Conservation (phyloP, 2,797 vertebrate species). For the Buphagus erythrorhynchus region DNA sequence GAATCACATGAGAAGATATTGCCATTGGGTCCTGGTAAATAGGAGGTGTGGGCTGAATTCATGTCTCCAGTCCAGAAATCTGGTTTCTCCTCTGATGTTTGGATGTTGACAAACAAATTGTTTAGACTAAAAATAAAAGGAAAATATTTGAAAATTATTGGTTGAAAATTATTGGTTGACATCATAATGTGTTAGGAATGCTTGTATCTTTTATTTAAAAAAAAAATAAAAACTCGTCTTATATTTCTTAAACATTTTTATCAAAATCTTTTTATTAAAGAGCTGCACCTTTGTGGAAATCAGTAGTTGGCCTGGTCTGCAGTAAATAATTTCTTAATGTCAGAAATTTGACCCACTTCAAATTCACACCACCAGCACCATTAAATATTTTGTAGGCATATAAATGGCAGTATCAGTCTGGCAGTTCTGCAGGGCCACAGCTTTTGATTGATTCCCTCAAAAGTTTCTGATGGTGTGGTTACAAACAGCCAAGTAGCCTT, state of each 20-base stretch:
- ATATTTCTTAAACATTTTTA: not conserved
- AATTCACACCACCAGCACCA: not conserved
- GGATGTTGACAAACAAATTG: not conserved
- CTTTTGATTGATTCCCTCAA: not conserved
- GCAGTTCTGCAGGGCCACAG: not conserved
- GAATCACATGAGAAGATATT: not conserved
- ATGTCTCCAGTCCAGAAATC: not conserved
- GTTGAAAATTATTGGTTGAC: not conserved
- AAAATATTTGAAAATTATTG: not conserved
- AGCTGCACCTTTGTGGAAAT: not conserved
- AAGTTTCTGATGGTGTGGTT: not conserved
- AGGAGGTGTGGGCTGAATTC: not conserved
- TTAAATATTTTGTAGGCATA: not conserved
- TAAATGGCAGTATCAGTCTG: not conserved
- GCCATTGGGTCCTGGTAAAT: not conserved
- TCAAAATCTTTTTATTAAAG: not conserved
- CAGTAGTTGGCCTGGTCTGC: not conserved
- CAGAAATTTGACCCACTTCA: not conserved
- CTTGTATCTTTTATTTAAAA: not conserved
- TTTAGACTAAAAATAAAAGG: not conserved
- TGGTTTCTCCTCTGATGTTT: fast-evolving
- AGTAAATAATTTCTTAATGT: not conserved
- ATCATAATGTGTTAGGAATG: not conserved
- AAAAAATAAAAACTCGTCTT: not conserved
- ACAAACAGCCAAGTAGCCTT: not conserved